Base-by-base conservation (phyloP, 1,140 invertebrate genomes). In the Hyles euphorbiae region DNA sequence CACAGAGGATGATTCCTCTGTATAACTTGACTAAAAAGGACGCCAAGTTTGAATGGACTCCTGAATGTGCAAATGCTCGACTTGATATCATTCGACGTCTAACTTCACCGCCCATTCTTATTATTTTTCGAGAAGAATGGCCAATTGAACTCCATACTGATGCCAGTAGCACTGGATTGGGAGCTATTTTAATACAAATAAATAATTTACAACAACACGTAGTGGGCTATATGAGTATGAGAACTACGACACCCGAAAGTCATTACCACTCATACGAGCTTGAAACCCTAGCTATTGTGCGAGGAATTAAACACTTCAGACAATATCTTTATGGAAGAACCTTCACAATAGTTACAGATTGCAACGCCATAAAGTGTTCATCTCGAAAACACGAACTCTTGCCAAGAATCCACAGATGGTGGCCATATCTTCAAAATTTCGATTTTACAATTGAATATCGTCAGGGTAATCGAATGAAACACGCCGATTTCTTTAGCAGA, bases 321-420 rank as follows among this genome's bases (percentile, higher is more conserved):
- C 68, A 76, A 10, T 82, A 82, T 7, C 60, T 50, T 87, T 6
- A 60, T 34, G 76, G 68, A 3, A 56, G 65, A n/a, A 65, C 60
- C 10, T 78, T 80, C 63, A 56, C 55, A 33, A 60, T 88, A 52
- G 43, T 70, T 72, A 60, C 81, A 61, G 71, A 70, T 63, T 63
- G 72, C 40, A 68, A 68, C 45, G 52, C 63, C 0, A 36, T 74
- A 3, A 65, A 68, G 43, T 45, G 65, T 8, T 65, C 68, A 1
- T 47, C 45, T 43, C 49, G 45, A 32, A 70, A 70, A 53, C 12
- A 46, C 2, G 65, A 74, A 5, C 34, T 88, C 43, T 71, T 68
- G 0, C 78, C 83, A 0, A 51, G 79, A 33, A 76, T 70, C 2
- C 68, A 81, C 51, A 55, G 76, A n/a, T 85, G 78, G 60, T 83